Conservation (phyloP, 2,113 vertebrate genomes). For the Myotis yumanensis region DNA sequence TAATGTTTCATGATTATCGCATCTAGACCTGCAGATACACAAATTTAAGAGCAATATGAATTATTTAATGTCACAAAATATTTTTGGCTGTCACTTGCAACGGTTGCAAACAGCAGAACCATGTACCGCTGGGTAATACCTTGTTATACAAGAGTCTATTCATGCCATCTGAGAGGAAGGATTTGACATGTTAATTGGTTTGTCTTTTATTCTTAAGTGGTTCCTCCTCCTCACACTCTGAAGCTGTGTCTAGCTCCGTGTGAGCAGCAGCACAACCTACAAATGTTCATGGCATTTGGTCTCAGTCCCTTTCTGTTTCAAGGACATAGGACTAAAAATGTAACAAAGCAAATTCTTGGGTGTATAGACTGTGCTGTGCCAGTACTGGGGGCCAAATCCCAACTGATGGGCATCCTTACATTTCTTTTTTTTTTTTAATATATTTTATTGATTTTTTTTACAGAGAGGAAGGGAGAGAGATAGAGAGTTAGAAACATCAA, state of each 20-base stretch:
- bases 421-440: no score
- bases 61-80: conserved; percentile 34
- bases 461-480: no score
- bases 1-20: not conserved
- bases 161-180: not conserved
- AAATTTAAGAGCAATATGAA: not conserved
- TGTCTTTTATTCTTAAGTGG: not conserved
- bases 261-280: not conserved
- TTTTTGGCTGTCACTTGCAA: conserved; percentile 28
- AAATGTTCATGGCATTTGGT: not conserved
- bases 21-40: not conserved
- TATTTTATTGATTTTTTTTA: no score
- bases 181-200: conserved; percentile 44
- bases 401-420: not conserved
- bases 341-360: not conserved
- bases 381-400: not conserved
- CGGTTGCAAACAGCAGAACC: not conserved
- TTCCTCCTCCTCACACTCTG: not conserved
- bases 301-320: conserved; percentile 18
- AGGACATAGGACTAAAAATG: not conserved
- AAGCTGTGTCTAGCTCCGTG: not conserved
- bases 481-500: no score
- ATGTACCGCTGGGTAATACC: not conserved
- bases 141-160: conserved; percentile 2
- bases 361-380: not conserved